A percentile compares a stretch with the other conserved stretches of the same genome.
Conservation (phyloP, 2,113 vertebrate genomes). For the Corythornis madagascariensis region DNA sequence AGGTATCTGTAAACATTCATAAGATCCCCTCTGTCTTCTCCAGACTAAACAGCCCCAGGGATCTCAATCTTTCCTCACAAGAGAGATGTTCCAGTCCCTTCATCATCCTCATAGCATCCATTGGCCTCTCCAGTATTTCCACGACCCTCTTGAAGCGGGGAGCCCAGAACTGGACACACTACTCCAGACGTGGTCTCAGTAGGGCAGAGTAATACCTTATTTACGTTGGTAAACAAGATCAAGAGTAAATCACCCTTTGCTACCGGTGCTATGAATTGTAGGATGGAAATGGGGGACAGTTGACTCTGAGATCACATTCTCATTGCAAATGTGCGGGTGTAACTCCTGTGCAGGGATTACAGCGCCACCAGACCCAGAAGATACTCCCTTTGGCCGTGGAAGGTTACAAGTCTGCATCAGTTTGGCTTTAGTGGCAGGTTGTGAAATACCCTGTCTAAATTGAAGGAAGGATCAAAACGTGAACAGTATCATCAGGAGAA, state of each 20-base stretch:
- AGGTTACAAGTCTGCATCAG: background rate
- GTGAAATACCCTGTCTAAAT: background rate
- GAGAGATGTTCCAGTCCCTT: too few species aligned
- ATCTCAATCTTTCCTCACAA: too few species aligned
- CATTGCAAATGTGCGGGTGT: background rate
- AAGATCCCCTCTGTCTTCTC: too few species aligned
- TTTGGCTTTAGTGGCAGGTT: background rate
- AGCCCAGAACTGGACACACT: too few species aligned
- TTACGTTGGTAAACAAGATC: background rate
- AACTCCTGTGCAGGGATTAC: background rate
- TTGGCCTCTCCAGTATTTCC: too few species aligned
- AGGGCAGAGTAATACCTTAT: background rate
- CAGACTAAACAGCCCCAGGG: too few species aligned
- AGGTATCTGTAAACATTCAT: too few species aligned
- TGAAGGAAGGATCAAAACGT: background rate
- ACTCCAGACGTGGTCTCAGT: too few species aligned
- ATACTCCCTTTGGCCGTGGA: background rate
- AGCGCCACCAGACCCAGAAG: background rate
- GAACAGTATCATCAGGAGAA: background rate
- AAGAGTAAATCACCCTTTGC: background rate
- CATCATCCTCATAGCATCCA: too few species aligned
- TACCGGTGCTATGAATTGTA: background rate
- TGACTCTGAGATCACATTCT: accelerated
- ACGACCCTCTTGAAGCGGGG: too few species aligned
- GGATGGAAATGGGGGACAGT: background rate